A percentile compares a stretch with the other conserved stretches of the same genome.
Conservation (phyloP, 2,113 vertebrate genomes). For the Nothobranchius kuhntae region DNA sequence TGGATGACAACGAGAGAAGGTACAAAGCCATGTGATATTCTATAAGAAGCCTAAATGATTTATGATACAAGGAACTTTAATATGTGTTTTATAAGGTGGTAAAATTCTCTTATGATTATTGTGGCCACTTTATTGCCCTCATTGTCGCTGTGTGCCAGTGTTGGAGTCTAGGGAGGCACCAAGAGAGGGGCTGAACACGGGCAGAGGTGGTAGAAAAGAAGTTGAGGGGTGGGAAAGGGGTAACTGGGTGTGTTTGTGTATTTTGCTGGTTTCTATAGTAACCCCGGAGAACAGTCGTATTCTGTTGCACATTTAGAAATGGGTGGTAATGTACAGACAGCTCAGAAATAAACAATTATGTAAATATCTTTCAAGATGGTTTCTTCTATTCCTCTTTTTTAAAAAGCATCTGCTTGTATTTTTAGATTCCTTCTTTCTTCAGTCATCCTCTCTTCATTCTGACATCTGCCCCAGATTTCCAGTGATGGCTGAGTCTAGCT, state of each 20-base stretch:
- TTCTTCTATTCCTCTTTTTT: conserved; percentile 9
- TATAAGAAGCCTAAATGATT: neutral
- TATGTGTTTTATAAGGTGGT: conserved; percentile 16
- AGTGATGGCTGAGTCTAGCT: conserved; percentile 44
- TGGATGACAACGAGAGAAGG: conserved; percentile 98
- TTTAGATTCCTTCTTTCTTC: conserved; percentile 36
- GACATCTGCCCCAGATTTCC: conserved; percentile 59
- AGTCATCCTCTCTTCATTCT: conserved; percentile 31
- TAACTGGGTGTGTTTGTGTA: conserved; percentile 23
- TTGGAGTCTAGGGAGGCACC: conserved; percentile 18
- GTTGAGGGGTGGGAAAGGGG: conserved; percentile 17
- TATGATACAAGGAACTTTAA: neutral
- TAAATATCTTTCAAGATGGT: conserved; percentile 19
- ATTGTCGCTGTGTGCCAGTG: conserved; percentile 64
- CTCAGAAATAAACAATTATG: conserved; percentile 54
- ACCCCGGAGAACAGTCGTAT: conserved; percentile 31
- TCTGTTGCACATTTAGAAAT: conserved; percentile 45
- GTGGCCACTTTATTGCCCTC: conserved; percentile 11
- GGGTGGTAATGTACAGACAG: conserved; percentile 44
- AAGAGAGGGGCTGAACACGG: conserved; percentile 17
- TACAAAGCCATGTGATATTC: conserved; percentile 56
- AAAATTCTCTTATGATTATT: neutral
- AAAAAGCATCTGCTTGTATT: conserved; percentile 53
- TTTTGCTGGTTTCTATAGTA: conserved; percentile 45
- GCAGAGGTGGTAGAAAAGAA: conserved; percentile 36